Evolutionary conservation across 2,113 vertebrate genomes (phyloP).

Genomic region (Nycticebus coucang): DNA sequence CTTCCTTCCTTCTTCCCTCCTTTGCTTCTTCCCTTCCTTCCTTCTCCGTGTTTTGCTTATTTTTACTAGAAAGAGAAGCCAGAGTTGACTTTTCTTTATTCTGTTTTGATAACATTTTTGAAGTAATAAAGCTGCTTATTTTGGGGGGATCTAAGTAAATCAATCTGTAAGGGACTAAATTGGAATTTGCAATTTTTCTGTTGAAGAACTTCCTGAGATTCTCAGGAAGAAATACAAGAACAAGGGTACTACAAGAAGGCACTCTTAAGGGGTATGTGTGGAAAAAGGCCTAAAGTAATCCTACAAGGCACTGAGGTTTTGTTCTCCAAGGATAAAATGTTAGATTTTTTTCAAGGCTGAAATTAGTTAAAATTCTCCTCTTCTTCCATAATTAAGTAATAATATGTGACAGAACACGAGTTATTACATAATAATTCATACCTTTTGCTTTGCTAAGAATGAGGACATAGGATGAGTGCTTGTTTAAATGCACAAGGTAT

Average conservation of each 20-base stretch:
- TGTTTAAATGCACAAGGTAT: conserved; percentile 79
- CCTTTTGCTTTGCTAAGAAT: conserved; percentile 77
- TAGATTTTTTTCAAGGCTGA: conserved; percentile 57
- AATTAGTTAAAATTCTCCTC: conserved; percentile 76
- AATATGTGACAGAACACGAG: conserved; percentile 72
- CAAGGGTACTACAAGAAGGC: neutral
- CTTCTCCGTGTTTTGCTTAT: neutral
- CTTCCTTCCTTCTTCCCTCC: neutral
- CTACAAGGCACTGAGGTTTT: neutral
- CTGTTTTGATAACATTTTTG: neutral
- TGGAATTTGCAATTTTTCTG: neutral
- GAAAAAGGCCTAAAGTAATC: conserved; percentile 13
- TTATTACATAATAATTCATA: conserved; percentile 79
- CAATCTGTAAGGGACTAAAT: neutral
- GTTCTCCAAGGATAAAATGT: conserved; percentile 59
- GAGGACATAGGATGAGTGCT: conserved; percentile 77
- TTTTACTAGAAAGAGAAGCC: conserved; percentile 25
- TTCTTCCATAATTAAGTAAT: conserved; percentile 81
- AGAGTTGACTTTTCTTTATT: neutral
- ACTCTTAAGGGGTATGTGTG: neutral
- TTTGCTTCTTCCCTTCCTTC: neutral
- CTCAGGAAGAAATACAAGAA: neutral
- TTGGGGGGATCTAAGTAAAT: neutral
- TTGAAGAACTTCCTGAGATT: conserved; percentile 14
- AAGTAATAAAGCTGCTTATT: neutral